A percentile compares a stretch with the other conserved stretches of the same genome.
Evolutionary conservation across 2,888 invertebrate species (phyloP).

Genomic region (Amphipoea lucens): DNA sequence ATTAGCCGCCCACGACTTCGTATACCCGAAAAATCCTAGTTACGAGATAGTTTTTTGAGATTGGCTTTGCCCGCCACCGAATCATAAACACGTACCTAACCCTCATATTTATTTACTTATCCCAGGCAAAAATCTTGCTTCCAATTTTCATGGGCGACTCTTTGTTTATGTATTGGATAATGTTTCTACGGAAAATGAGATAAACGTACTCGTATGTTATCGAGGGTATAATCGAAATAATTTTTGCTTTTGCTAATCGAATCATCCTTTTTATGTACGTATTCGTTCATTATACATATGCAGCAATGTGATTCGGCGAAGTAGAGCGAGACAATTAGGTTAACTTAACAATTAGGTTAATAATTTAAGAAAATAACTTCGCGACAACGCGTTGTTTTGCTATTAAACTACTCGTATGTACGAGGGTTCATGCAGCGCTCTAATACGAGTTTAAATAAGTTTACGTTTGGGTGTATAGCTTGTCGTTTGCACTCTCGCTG

Average conservation of each 20-base stretch:
- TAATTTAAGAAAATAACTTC: constrained; percentile 26
- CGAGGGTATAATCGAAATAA: constrained; percentile 9
- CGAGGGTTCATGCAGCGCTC: constrained; percentile 27
- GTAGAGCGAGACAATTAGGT: not conserved
- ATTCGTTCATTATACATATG: constrained; percentile 1
- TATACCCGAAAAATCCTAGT: constrained; percentile 44
- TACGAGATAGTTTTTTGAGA: constrained; percentile 28
- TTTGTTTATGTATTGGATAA: constrained; percentile 60
- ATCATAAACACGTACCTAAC: constrained; percentile 46
- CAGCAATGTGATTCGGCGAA: not conserved
- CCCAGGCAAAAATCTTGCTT: constrained; percentile 49
- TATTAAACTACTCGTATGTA: constrained; percentile 11
- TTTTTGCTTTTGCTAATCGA: constrained; percentile 8
- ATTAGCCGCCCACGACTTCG: constrained; percentile 37
- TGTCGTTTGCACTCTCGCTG: constrained; percentile 47
- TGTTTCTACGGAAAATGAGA: constrained; percentile 36
- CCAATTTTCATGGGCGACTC: constrained; percentile 53
- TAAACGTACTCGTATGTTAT: constrained; percentile 36
- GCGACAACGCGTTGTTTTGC: constrained; percentile 10
- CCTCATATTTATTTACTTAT: constrained; percentile 59
- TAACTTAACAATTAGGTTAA: not conserved
- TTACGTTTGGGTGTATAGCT: constrained; percentile 42
- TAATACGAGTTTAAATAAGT: constrained; percentile 44
- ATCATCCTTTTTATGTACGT: constrained; percentile 1
- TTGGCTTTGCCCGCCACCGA: constrained; percentile 45